A percentile compares a stretch with the other conserved stretches of the same genome.
Evolutionary conservation across 1,140 invertebrate species (phyloP).

Genomic region (Drosophila melanogaster): DNA sequence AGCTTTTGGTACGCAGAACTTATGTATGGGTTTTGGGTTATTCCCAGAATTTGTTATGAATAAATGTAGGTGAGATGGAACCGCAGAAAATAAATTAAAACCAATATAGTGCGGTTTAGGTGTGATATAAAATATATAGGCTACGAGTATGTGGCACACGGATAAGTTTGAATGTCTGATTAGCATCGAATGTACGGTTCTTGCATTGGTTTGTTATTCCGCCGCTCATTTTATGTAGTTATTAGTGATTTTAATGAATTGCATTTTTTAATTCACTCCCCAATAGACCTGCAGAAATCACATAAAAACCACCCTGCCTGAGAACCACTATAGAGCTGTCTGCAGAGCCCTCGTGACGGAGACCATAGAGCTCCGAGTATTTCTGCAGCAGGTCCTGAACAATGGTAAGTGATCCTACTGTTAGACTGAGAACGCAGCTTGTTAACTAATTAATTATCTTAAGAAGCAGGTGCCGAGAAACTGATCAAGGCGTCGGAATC

Average conservation of each 20-base stretch:
- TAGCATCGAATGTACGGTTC: neutral
- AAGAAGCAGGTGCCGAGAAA: conserved; percentile 85
- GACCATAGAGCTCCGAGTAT: conserved; percentile 94
- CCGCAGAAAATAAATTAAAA: neutral
- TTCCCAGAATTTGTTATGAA: conserved; percentile 13
- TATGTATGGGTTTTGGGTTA: conserved; percentile 4
- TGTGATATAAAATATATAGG: neutral
- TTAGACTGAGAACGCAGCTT: neutral
- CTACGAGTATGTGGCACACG: neutral
- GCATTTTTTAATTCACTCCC: too few relatives aligned
- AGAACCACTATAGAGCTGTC: conserved; percentile 95
- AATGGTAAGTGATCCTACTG: conserved; percentile 73
- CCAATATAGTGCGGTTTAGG: neutral
- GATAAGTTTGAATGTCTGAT: neutral
- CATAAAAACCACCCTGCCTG: conserved; percentile 85
- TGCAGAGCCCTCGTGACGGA: conserved; percentile 96
- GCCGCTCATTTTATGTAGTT: too few relatives aligned
- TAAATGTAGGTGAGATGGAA: too few relatives aligned
- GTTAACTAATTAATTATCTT: conserved; percentile 7
- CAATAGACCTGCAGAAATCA: conserved; percentile 79
- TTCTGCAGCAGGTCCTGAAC: conserved; percentile 92
- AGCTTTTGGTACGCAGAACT: conserved; percentile 10
- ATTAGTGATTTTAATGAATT: neutral
- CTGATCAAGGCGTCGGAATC: conserved; percentile 86
- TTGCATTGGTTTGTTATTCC: neutral